A percentile compares a stretch with the other conserved stretches of the same genome.
phyloP scores from a whole-genome alignment of 2,113 vertebrate species.

The Gobiocypris rarus region DNA sequence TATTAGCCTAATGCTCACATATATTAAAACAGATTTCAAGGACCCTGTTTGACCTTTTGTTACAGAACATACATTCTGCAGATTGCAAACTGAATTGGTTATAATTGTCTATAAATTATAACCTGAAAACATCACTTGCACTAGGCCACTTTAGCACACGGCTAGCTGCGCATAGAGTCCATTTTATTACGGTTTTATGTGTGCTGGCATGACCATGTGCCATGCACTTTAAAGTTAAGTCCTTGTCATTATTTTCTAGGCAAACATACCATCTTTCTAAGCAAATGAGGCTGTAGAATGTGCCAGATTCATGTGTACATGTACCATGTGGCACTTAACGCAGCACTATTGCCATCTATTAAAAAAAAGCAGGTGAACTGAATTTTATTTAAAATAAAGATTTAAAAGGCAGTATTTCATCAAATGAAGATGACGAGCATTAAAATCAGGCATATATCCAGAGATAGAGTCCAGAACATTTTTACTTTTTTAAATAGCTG shows the following conservation, averaged over 20 bases:
- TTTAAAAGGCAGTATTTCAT: background rate
- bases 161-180: background rate
- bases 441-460: background rate
- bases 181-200: background rate
- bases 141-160: background rate
- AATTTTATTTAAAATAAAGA: background rate
- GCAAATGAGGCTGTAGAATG: background rate
- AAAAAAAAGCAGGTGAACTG: background rate
- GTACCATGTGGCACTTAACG: no score
- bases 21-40: conserved; percentile 46
- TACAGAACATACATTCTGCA: conserved; percentile 19
- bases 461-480: background rate
- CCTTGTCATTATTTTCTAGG: background rate
- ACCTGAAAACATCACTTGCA: background rate
- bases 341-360: background rate
- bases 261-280: background rate
- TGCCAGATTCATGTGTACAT: background rate
- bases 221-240: background rate
- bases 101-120: no score
- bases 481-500: background rate
- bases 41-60: conserved; percentile 55
- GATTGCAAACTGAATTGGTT: background rate
- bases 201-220: background rate
- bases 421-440: background rate
- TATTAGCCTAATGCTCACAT: conserved; percentile 13